Conservation (phyloP, 2,888 invertebrate species). For the Neoitamus cyanurus region DNA sequence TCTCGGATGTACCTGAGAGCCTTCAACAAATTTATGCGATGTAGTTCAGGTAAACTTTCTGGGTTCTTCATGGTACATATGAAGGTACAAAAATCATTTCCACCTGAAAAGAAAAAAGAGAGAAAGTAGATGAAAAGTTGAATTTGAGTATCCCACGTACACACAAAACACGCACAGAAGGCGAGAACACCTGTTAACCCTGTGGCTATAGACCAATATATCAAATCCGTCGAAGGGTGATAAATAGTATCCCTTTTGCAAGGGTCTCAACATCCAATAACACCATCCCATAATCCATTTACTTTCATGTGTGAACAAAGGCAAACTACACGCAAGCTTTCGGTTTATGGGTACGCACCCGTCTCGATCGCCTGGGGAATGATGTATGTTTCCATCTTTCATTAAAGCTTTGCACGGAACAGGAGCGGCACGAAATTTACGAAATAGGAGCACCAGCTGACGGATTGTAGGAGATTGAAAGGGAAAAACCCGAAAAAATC, state of each 20-base stretch:
- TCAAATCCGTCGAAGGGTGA: constrained; percentile 44
- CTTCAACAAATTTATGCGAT: constrained; percentile 64
- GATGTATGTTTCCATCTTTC: constrained; percentile 38
- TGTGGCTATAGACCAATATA: constrained; percentile 36
- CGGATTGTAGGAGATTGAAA: constrained; percentile 10
- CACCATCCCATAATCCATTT: constrained; percentile 48
- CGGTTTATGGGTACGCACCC: constrained; percentile 11
- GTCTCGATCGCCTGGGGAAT: not conserved
- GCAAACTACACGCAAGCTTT: constrained; percentile 2
- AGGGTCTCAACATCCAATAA: constrained; percentile 39
- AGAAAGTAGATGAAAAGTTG: constrained; percentile 45
- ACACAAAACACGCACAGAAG: constrained; percentile 19
- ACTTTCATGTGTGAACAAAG: constrained; percentile 42
- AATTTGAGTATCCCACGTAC: constrained; percentile 54
- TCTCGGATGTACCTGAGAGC: constrained; percentile 67
- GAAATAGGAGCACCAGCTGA: not conserved
- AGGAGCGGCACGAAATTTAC: not conserved
- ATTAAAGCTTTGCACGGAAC: constrained; percentile 20
- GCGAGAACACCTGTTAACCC: constrained; percentile 44
- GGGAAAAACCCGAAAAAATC: not conserved
- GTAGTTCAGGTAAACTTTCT: constrained; percentile 62
- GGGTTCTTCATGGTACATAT: constrained; percentile 66
- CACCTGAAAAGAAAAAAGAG: constrained; percentile 56
- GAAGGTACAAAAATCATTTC: constrained; percentile 70
- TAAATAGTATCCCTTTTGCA: constrained; percentile 39